Percentiles rank a stretch among this genome's conserved stretches.
Evolutionary conservation across 2,113 vertebrate species (phyloP).

Genomic region (Rhinolophus ferrumequinum): DNA sequence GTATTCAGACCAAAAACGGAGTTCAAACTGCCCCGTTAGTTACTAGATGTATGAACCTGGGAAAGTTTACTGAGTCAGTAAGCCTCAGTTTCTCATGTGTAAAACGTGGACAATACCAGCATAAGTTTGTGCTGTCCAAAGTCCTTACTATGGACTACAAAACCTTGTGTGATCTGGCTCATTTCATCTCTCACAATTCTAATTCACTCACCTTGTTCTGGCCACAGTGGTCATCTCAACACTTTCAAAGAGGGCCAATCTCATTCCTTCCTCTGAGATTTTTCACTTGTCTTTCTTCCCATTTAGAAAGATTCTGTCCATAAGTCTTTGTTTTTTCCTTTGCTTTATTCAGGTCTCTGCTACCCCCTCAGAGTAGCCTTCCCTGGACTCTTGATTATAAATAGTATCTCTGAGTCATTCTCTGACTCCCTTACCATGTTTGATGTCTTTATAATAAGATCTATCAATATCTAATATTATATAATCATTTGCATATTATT

Average conservation of each 20-base stretch:
- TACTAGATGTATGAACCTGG: neutral
- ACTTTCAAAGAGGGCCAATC: neutral
- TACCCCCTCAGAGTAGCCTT: neutral
- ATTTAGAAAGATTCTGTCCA: neutral
- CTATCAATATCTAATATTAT: neutral
- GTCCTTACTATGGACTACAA: neutral
- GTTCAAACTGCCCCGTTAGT: neutral
- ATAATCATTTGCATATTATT: neutral
- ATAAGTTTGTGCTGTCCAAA: neutral
- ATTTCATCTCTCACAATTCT: neutral
- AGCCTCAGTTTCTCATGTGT: neutral
- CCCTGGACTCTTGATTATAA: neutral
- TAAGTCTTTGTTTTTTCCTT: neutral
- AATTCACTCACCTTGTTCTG: neutral
- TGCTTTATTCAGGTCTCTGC: neutral
- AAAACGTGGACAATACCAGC: neutral
- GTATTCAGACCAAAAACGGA: neutral
- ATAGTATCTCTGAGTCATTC: neutral
- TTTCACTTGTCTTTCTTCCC: neutral
- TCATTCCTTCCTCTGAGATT: neutral
- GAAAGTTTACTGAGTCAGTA: neutral
- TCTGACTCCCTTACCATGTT: neutral
- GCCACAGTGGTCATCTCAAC: neutral
- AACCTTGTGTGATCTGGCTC: neutral
- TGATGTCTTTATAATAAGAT: neutral